Conservation (phyloP, 2,888 invertebrate genomes). For the Agelastica alni region DNA sequence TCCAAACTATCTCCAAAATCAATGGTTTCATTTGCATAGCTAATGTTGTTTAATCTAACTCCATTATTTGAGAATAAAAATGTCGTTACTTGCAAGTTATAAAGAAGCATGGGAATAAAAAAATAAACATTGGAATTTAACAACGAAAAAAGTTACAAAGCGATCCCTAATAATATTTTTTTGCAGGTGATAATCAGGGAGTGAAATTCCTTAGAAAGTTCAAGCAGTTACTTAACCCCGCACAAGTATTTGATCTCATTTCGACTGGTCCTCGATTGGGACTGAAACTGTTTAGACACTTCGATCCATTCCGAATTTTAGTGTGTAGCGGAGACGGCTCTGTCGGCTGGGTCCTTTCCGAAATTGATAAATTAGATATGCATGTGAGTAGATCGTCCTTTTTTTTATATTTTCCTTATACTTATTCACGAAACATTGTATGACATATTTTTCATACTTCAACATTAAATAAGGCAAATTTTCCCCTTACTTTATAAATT, state of each 20-base stretch:
- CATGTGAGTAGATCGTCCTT: constrained; percentile 81
- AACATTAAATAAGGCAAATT: too few species aligned
- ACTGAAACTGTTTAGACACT: constrained; percentile 87
- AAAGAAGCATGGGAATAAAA: too few species aligned
- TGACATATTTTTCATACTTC: neutral
- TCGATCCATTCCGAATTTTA: constrained; percentile 93
- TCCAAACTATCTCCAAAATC: too few species aligned
- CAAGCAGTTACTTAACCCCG: constrained; percentile 93
- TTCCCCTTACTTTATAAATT: too few species aligned
- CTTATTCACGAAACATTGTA: neutral
- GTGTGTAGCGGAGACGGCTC: constrained; percentile 98
- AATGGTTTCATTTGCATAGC: too few species aligned
- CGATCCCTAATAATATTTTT: too few species aligned
- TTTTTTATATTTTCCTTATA: neutral
- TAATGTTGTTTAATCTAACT: too few species aligned
- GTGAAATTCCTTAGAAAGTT: constrained; percentile 93
- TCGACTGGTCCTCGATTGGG: constrained; percentile 83
- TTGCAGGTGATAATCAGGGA: constrained; percentile 91
- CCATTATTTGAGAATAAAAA: too few species aligned
- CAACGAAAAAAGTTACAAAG: too few species aligned
- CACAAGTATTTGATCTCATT: constrained; percentile 96
- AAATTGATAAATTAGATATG: constrained; percentile 93
- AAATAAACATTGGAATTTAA: too few species aligned
- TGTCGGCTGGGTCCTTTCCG: constrained; percentile 96
- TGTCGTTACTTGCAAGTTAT: too few species aligned